Evolutionary conservation across 2,797 vertebrate species (phyloP), one percentile per base, ranked within the genome.

Genomic region (Muscicapa comitata): DNA sequence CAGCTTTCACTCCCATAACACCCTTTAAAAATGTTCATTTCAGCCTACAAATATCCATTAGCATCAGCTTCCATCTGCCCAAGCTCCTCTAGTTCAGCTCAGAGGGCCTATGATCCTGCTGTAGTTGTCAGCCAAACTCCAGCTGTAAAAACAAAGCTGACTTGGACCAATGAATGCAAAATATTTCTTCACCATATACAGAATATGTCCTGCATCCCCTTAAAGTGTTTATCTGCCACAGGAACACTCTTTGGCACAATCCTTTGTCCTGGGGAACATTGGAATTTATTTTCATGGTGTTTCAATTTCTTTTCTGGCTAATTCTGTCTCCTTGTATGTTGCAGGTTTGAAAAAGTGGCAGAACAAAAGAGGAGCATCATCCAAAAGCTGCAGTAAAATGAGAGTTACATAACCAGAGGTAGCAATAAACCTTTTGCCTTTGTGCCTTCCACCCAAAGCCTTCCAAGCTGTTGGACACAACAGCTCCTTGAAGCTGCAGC

Each of bases 121-220:
- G 40, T 6, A 93, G 67, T 4, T 83, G 62, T 81, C 73, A 91
- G 82, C 65, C 65, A 71, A 84, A 74, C 40, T 85, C 79, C 93
- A 97, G 96, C 91, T 95, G 90, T 89, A 73, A 93, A 95, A 97
- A 97, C 81, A 96, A 78, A 87, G 33, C 68, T 93, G 79, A 42
- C 63, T 84, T 62, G 79, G 51, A 63, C 38, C 28, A 55, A 62
- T 18, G 51, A 72, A 91, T 3, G 11, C 70, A 82, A 82, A 91
- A 24, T 35, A 85, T 47, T 86, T 54, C 63, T 74, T 83, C 20
- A 62, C 59, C 67, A 62, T 86, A 76, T 26, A 90, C 55, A 96
- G 82, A 93, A 13, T 15, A 66, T 15, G 29, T 75, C 61, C 73
- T 86, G 74, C 53, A 85, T 37, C 77, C 33, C 62, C 75, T 86